These are phyloP conservation scores for Illadopsis cleaveri DNA, from an alignment of 2,113 vertebrate genomes.

Conservation along the genomic window DNA sequence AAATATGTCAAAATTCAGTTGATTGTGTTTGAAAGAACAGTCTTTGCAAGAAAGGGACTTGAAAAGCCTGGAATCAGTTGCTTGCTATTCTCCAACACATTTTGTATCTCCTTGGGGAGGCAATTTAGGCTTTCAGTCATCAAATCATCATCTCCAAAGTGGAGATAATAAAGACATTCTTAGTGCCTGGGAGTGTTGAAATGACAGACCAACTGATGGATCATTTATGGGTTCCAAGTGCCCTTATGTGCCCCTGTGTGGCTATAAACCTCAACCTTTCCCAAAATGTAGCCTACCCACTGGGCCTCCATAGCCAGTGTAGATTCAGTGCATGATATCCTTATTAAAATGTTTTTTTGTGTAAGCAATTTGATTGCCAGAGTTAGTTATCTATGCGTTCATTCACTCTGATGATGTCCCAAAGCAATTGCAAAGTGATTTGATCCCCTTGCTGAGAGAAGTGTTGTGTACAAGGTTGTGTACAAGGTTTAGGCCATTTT, in stretches of 20 bases:
- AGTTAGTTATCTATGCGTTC: neutral
- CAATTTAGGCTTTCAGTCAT: slow-evolving; percentile 41
- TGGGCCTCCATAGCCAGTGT: neutral
- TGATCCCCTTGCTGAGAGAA: neutral
- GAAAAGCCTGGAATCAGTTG: slow-evolving; percentile 16
- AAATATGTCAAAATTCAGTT: slow-evolving; percentile 21
- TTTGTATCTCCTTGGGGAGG: slow-evolving; percentile 50
- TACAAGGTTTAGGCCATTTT: neutral
- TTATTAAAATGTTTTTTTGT: neutral
- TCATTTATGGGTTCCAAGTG: slow-evolving; percentile 4
- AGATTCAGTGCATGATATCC: neutral
- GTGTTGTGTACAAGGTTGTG: fast-evolving
- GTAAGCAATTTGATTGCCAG: neutral
- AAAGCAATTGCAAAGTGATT: neutral
- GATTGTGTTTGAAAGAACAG: neutral
- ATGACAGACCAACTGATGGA: slow-evolving; percentile 30
- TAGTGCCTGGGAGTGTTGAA: neutral
- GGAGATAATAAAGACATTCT: slow-evolving; percentile 20
- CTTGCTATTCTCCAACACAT: slow-evolving; percentile 2
- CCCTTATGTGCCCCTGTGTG: neutral
- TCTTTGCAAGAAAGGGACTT: neutral
- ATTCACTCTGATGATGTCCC: neutral
- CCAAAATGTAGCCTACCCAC: neutral
- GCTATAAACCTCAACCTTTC: neutral
- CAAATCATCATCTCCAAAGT: slow-evolving; percentile 35